Conservation (phyloP, 2,888 invertebrate genomes). For the Drosophila mulleri region DNA sequence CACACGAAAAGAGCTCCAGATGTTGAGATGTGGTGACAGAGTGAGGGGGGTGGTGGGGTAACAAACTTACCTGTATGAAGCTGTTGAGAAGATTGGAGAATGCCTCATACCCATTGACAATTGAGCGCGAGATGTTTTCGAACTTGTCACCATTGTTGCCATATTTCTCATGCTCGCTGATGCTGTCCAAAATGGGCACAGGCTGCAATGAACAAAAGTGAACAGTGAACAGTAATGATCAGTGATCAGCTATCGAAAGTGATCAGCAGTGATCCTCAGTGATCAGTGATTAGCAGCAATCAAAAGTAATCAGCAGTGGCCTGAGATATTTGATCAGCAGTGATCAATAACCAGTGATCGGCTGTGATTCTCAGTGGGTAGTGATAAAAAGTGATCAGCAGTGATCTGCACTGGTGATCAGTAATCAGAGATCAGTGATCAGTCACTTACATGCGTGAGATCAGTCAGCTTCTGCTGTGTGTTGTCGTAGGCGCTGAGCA, state of each 20-base stretch:
- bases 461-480: constrained; percentile 81
- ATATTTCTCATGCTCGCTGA: constrained; percentile 91
- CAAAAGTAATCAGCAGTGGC: no score
- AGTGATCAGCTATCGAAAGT: not conserved
- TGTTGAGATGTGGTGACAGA: not conserved
- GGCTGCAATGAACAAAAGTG: constrained; percentile 85
- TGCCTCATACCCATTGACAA: constrained; percentile 89
- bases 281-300: no score
- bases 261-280: not conserved
- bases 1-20: not conserved
- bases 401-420: not conserved
- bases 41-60: not conserved
- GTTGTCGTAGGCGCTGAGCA: constrained; percentile 81
- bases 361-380: constrained; percentile 8
- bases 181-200: constrained; percentile 90
- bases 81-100: constrained; percentile 89
- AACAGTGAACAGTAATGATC: not conserved
- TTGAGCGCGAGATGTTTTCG: constrained; percentile 87
- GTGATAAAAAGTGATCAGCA: constrained; percentile 4
- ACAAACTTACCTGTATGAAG: constrained; percentile 87
- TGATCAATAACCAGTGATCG: constrained; percentile 3
- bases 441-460: constrained; percentile 74
- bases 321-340: no score
- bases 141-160: constrained; percentile 91
- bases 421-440: not conserved